phyloP scores from a whole-genome alignment of 2,888 invertebrate species.

The Tenodera sinensis region DNA sequence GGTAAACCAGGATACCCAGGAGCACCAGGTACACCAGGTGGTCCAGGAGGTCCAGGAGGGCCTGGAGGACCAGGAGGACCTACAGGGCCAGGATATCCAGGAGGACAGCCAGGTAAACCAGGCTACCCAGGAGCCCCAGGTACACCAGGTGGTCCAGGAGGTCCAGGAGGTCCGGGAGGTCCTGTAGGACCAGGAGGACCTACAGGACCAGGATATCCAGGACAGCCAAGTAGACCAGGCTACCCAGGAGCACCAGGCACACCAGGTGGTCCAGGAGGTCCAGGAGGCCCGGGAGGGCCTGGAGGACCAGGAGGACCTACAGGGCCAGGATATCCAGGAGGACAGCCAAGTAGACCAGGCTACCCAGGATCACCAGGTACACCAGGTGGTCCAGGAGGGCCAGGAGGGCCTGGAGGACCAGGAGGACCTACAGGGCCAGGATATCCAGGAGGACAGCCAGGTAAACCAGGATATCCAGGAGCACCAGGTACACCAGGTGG shows the following conservation, averaged over 20 bases:
- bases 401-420: constrained; percentile 35
- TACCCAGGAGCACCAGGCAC: constrained; percentile 33
- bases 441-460: constrained; percentile 32
- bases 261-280: constrained; percentile 23
- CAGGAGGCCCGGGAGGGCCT: constrained; percentile 33
- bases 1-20: constrained; percentile 36
- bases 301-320: constrained; percentile 38
- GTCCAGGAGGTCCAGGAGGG: constrained; percentile 38
- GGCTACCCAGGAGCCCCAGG: constrained; percentile 36
- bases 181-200: constrained; percentile 36
- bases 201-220: constrained; percentile 32
- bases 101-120: constrained; percentile 37
- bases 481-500: constrained; percentile 25
- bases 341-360: constrained; percentile 35
- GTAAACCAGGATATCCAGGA: constrained; percentile 28
- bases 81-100: constrained; percentile 47
- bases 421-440: constrained; percentile 38
- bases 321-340: constrained; percentile 24
- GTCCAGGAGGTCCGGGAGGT: constrained; percentile 33
- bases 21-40: constrained; percentile 19
- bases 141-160: constrained; percentile 36
- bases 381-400: constrained; percentile 39
- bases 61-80: constrained; percentile 36
- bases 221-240: constrained; percentile 34
- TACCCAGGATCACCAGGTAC: constrained; percentile 24